phyloP scores from a whole-genome alignment of 2,888 invertebrate species.

The Melieria picta region DNA sequence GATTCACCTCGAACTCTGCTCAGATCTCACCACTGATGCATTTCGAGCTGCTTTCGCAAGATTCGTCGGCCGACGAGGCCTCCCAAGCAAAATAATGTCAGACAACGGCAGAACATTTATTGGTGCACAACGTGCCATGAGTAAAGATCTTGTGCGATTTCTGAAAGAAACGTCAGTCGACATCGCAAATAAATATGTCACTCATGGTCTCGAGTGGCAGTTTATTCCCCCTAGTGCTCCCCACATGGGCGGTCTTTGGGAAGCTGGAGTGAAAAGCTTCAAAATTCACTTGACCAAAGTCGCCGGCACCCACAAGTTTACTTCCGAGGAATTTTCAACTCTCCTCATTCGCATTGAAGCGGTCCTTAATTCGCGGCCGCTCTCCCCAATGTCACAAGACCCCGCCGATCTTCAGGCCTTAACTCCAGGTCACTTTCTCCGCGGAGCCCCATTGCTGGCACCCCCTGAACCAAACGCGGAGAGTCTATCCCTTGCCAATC shows the following conservation, averaged over 20 bases:
- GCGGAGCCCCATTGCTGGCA: too few species aligned
- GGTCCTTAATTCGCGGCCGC: neutral
- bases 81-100: neutral
- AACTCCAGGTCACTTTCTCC: neutral
- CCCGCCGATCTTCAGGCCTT: too few species aligned
- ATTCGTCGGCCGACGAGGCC: slow-evolving; percentile 8
- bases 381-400: neutral
- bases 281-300: slow-evolving; percentile 7
- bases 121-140: neutral
- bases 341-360: neutral
- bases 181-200: neutral
- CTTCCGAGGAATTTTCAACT: slow-evolving; percentile 2
- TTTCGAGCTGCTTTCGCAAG: slow-evolving; percentile 8
- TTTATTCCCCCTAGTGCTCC: neutral
- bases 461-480: neutral
- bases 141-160: neutral
- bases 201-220: slow-evolving; percentile 2
- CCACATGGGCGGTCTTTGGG: neutral
- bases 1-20: slow-evolving; percentile 4
- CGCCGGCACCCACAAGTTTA: slow-evolving; percentile 7
- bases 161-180: neutral
- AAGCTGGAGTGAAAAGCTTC: slow-evolving; percentile 8
- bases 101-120: slow-evolving; percentile 4
- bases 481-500: neutral
- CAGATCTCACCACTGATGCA: slow-evolving; percentile 1